Conservation (phyloP, 2,888 invertebrate species). For the Synanthedon myopaeformis region DNA sequence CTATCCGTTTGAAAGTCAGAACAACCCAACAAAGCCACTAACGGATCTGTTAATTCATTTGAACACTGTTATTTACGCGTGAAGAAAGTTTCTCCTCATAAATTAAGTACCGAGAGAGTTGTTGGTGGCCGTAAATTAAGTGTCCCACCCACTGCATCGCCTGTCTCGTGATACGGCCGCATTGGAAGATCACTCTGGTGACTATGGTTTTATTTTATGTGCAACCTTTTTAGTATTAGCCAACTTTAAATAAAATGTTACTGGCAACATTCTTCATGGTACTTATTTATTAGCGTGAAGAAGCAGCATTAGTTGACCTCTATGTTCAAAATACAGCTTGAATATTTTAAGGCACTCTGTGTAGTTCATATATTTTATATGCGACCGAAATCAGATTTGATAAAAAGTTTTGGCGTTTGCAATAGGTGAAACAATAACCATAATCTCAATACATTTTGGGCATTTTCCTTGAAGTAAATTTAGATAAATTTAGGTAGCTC, state of each 20-base stretch:
- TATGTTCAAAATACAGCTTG: no score
- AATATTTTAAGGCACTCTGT: no score
- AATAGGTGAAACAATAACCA: no score
- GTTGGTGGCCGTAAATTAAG: constrained; percentile 28
- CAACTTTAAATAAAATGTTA: background rate
- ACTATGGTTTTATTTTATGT: background rate
- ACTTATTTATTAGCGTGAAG: no score
- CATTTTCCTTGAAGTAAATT: no score
- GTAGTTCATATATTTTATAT: no score
- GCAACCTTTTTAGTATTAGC: background rate
- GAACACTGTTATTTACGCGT: constrained; percentile 25
- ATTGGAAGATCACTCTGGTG: background rate
- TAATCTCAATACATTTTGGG: no score
- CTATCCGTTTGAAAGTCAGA: constrained; percentile 3
- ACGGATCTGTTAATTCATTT: constrained; percentile 23
- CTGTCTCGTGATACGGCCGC: background rate
- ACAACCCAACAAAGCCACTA: constrained; percentile 10
- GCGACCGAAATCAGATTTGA: no score
- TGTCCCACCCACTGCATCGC: background rate
- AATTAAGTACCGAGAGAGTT: constrained; percentile 34
- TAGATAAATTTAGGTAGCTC: no score
- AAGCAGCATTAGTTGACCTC: no score
- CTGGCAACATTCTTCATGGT: no score
- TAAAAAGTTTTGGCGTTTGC: no score
- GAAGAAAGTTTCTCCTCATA: constrained; percentile 37